Base-by-base conservation (phyloP, 2,888 invertebrate genomes). In the Hoplodrina blanda region DNA sequence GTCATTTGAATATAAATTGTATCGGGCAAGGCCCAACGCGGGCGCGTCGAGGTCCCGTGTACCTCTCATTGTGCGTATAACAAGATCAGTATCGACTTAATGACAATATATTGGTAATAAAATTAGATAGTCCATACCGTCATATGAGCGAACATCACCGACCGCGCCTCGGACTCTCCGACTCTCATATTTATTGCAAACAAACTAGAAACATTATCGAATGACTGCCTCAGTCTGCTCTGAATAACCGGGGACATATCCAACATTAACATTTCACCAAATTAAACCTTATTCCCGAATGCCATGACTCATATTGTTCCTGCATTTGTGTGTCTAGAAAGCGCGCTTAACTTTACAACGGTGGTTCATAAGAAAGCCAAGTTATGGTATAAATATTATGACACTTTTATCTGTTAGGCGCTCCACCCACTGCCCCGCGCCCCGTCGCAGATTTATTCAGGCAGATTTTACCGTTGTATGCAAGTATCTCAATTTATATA, bases 81-180 rank as follows among this genome's bases (percentile, higher is more conserved):
- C 96, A 95, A 95, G 96, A 95, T 95, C 95, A 95, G 95, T 95
- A 95, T 96, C 96, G 93, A 93, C 94, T 94, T 96, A 95, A 96
- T 96, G 95, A 96, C 96, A 95, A 96, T 95, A 96, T 96, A 96
- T 96, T 95, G 96, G 95, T 95, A 94, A 95, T 95, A 95, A 96
- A 96, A 94, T 95, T 95, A 95, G 96, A 96, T 95, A 95, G 95
- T 93, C 94, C 91, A 91, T 91, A 90, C 91, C 93, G 94, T 95
- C 95, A 95, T 92, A 91, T 89, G 86, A 88, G 88, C 88, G 91
- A 92, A 94, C 94, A 93, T 93, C 94, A 91, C 88, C 85, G 84
- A 84, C 88, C 87, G 85, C 76, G 84, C 85, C 87, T 86, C 87
- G 86, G 81, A 87, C 89, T 85, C 85, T 86, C 89, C 90, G 90